These are phyloP conservation scores for Terebella lapidaria DNA, from an alignment of 2,888 invertebrate species.

Conservation along the genomic window DNA sequence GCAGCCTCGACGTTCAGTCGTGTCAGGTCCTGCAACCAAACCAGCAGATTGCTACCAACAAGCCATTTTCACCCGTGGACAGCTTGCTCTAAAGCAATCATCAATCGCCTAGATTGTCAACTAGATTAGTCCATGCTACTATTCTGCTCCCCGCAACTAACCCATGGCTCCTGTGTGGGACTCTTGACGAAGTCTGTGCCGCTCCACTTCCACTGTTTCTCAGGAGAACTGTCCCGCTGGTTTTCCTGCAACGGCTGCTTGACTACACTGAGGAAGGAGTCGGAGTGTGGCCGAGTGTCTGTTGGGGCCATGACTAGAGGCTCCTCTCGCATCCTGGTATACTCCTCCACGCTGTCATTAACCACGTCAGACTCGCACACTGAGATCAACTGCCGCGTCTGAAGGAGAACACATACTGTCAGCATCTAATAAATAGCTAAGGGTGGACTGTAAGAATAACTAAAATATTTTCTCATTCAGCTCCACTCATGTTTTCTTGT, in stretches of 20 bases:
- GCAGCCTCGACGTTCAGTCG: conserved; percentile 82
- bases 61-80: background rate
- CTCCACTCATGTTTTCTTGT: no score
- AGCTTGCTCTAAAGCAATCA: background rate
- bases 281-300: conserved; percentile 5
- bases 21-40: conserved; percentile 63
- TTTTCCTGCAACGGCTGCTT: background rate
- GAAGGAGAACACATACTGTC: no score
- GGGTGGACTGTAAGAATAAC: no score
- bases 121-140: no score
- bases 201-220: conserved; percentile 41
- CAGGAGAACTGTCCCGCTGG: conserved; percentile 6
- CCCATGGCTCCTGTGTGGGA: conserved; percentile 65
- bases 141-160: conserved; percentile 21
- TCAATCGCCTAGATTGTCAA: no score
- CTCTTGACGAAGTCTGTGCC: conserved; percentile 45
- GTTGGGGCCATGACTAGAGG: background rate
- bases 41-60: background rate
- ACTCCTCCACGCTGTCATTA: conserved; percentile 68
- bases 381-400: conserved; percentile 71
- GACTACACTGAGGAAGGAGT: background rate
- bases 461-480: no score
- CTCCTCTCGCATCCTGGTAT: background rate
- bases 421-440: no score
- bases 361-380: conserved; percentile 82